Conservation (phyloP, 2,888 invertebrate genomes). For the Ormyrus pomaceus region DNA sequence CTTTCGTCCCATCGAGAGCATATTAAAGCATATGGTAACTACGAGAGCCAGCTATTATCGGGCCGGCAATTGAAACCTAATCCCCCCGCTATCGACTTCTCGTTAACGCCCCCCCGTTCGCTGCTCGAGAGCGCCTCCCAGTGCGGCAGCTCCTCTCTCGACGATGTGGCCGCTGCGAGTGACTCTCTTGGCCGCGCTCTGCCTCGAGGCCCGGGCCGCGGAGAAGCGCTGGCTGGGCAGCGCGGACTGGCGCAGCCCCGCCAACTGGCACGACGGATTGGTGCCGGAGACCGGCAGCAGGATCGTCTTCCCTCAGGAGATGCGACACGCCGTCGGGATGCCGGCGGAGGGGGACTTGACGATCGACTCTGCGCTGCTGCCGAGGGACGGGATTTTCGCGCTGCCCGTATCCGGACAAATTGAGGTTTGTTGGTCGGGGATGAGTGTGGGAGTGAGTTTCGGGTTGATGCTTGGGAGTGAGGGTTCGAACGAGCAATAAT, state of each 20-base stretch:
- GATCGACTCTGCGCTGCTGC: conserved; percentile 61
- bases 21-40: too few relatives aligned
- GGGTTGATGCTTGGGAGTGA: too few relatives aligned
- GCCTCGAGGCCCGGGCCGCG: neutral
- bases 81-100: conserved; percentile 11
- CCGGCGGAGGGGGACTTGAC: conserved; percentile 58
- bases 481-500: too few relatives aligned
- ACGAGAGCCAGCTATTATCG: too few relatives aligned
- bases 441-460: too few relatives aligned
- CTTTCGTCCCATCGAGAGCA: too few relatives aligned
- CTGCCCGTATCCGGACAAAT: conserved; percentile 62
- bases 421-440: conserved; percentile 53
- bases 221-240: conserved; percentile 69
- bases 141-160: neutral
- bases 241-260: conserved; percentile 67
- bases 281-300: conserved; percentile 65
- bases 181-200: neutral
- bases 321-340: conserved; percentile 69
- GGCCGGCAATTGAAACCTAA: conserved; percentile 33
- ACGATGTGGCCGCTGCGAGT: neutral
- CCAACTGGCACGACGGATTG: conserved; percentile 66
- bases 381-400: conserved; percentile 66
- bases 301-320: conserved; percentile 68
- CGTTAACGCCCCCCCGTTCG: conserved; percentile 34
- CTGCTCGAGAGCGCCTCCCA: neutral